These are phyloP conservation scores for Gryon sp. DNA, from an alignment of 1,140 invertebrate species.

Conservation along the genomic window DNA sequence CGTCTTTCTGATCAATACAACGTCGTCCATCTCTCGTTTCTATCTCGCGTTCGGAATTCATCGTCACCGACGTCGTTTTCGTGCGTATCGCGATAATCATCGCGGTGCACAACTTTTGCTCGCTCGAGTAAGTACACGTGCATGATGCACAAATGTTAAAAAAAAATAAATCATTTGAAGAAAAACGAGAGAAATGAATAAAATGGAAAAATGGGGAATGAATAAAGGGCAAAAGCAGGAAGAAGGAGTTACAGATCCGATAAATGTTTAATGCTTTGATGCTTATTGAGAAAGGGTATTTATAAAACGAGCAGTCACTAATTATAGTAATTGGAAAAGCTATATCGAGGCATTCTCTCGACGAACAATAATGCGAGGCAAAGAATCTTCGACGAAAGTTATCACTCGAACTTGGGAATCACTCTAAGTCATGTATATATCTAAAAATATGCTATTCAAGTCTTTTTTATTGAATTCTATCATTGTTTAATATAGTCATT, in stretches of 20 bases:
- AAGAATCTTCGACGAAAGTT: constrained; percentile 33
- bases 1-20: constrained; percentile 74
- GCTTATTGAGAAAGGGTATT: constrained; percentile 40
- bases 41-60: constrained; percentile 57
- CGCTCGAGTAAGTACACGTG: constrained; percentile 46
- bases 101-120: constrained; percentile 37
- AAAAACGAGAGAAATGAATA: constrained; percentile 16
- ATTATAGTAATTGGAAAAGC: constrained; percentile 54
- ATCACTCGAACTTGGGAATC: constrained; percentile 17
- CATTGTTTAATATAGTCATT: no score
- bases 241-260: constrained; percentile 16
- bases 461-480: no score
- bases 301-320: constrained; percentile 42
- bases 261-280: constrained; percentile 33
- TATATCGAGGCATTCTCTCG: constrained; percentile 32
- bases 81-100: constrained; percentile 40
- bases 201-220: neutral
- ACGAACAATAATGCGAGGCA: constrained; percentile 28
- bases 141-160: no score
- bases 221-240: constrained; percentile 15
- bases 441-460: no score
- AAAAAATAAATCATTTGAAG: no score
- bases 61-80: constrained; percentile 13
- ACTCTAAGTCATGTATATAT: constrained; percentile 20
- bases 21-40: constrained; percentile 60